A percentile compares a stretch with the other conserved stretches of the same genome.
Conservation (phyloP, 1,140 invertebrate species). For the Dreissena polymorpha region DNA sequence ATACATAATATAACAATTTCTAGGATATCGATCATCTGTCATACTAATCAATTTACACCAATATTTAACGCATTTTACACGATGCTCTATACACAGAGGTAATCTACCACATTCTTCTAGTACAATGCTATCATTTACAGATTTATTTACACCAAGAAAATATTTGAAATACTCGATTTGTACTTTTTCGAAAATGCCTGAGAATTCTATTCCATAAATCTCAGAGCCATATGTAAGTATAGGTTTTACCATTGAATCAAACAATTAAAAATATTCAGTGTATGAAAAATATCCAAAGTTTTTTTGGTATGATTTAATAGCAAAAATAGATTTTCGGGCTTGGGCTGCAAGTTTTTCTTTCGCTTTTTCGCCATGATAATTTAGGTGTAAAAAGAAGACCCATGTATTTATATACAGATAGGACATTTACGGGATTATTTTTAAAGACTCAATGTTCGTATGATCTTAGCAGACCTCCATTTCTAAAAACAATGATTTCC, state of each 20-base stretch:
- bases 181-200: not conserved
- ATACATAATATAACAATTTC: no score
- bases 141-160: not conserved
- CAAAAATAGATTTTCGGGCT: conserved; percentile 6
- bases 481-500: no score
- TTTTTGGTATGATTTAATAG: not conserved
- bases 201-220: not conserved
- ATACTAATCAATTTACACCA: not conserved
- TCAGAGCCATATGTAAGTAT: conserved; percentile 10
- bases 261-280: not conserved
- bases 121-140: conserved; percentile 4
- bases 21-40: not conserved
- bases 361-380: not conserved
- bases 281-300: not conserved
- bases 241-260: conserved; percentile 5
- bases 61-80: not conserved
- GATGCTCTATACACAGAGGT: not conserved
- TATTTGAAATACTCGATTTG: not conserved
- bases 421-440: not conserved
- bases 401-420: not conserved
- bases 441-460: not conserved
- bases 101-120: conserved; percentile 7
- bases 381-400: conserved; percentile 7
- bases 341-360: not conserved
- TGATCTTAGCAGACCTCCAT: conserved; percentile 1